A percentile compares a stretch with the other conserved stretches of the same genome.
These are phyloP conservation scores for Pelvicachromis taeniatus DNA, from an alignment of 2,113 vertebrate species.

Conservation along the genomic window DNA sequence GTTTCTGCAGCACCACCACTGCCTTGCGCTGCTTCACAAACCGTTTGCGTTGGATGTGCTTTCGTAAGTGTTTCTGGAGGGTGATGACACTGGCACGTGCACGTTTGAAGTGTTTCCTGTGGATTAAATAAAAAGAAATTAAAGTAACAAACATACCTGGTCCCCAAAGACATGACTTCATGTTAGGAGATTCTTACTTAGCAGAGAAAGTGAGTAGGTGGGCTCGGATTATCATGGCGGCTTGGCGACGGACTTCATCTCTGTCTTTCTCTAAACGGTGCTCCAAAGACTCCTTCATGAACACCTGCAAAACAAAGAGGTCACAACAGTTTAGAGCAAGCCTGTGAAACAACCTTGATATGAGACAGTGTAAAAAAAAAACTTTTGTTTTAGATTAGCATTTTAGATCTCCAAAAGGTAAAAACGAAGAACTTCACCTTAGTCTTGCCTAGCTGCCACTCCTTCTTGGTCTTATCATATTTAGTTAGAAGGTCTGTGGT, in stretches of 20 bases:
- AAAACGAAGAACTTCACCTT: conserved; percentile 73
- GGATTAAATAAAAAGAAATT: neutral
- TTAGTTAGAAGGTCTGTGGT: conserved; percentile 75
- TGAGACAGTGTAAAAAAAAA: neutral
- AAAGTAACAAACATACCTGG: neutral
- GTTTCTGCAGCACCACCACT: conserved; percentile 78
- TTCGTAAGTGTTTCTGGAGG: conserved; percentile 86
- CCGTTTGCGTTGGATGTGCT: conserved; percentile 69
- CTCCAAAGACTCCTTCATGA: conserved; percentile 89
- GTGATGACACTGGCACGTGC: conserved; percentile 73
- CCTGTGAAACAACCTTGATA: neutral
- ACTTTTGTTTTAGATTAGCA: too few relatives aligned
- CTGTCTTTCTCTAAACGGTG: conserved; percentile 87
- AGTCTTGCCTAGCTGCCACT: conserved; percentile 88
- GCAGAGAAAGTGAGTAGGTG: conserved; percentile 86
- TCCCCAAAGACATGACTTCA: neutral
- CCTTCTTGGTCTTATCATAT: conserved; percentile 79
- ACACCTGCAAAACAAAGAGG: conserved; percentile 76
- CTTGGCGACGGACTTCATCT: conserved; percentile 81
- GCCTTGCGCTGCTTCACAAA: conserved; percentile 74
- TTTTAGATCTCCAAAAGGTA: neutral
- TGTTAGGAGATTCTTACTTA: conserved; percentile 72
- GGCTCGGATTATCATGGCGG: conserved; percentile 84
- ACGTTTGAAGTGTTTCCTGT: conserved; percentile 82
- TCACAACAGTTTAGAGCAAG: neutral